Base-by-base conservation (phyloP, 2,113 vertebrate species). In the Laterallus jamaicensis region DNA sequence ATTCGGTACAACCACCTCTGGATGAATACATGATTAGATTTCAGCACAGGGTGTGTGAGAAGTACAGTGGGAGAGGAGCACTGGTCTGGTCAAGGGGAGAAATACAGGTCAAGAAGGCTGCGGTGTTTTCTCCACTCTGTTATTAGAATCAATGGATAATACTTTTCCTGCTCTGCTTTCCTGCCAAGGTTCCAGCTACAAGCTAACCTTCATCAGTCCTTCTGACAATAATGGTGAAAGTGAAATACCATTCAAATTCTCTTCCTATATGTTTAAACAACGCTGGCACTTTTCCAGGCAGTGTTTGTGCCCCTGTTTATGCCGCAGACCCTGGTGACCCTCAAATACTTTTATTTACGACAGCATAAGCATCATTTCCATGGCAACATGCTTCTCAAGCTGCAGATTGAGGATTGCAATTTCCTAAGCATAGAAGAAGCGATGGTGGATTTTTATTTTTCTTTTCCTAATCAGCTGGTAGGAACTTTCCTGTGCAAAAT, bases 271-370 rank as follows among this genome's bases (percentile, higher is more conserved):
- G 54, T 96, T 88, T 95, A 78, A 96, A 86, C 42, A 83, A 67
- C 94, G 92, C 94, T 96, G 90, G 95, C 96, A 88, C 97, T 97
- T 97, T 91, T 79, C 95, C 96, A 97, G 93, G 95, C 91, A 83
- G 95, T 97, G 93, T 97, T 96, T 97, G 86, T 92, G 97, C 95
- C 97, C 95, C 92, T 95, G 97, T 97, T 97, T 97, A 87, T 96
- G 96, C 97, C 0, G 86, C 95, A 97, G 97, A 97, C 97, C 97
- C 97, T 93, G 55, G 93, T 97, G 97, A 98, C 98, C 97, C 97
- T 88, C 91, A 93, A 97, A 98, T 97, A 98, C 97, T 98, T 98
- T 98, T 98, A 98, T 98, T 98, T 98, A 98, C 88, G 64, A 97
- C 97, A 97, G 98, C 98, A 96, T 92, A 98, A 96, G 95, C 95